phyloP scores from a whole-genome alignment of 1,140 invertebrate genomes.

The Listronotus bonariensis region DNA sequence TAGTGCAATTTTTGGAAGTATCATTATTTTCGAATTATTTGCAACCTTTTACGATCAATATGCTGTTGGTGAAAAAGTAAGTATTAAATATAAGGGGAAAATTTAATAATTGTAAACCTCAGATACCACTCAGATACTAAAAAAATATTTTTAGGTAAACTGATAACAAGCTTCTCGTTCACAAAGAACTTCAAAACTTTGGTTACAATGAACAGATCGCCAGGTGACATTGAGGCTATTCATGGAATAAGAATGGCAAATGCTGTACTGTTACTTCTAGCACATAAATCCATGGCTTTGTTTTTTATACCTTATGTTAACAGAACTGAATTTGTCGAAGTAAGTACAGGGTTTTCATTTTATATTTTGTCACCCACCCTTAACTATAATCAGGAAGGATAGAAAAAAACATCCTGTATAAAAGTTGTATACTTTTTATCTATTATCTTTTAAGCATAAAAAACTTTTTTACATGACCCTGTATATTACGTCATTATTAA shows the following conservation, averaged over 20 bases:
- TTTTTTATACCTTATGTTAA: slow-evolving; percentile 74
- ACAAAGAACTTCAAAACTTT: slow-evolving; percentile 66
- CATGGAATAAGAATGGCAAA: slow-evolving; percentile 73
- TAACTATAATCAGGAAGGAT: too few relatives aligned
- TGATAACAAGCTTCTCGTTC: slow-evolving; percentile 68
- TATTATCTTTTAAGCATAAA: too few relatives aligned
- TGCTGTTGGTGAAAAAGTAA: slow-evolving; percentile 41
- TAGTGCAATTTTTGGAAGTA: slow-evolving; percentile 43
- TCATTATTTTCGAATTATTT: slow-evolving; percentile 40
- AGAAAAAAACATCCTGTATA: too few relatives aligned
- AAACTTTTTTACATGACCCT: too few relatives aligned
- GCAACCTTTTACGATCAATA: slow-evolving; percentile 47
- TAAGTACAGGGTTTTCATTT: slow-evolving; percentile 51
- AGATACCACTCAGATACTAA: too few relatives aligned
- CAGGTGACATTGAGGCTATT: slow-evolving; percentile 66
- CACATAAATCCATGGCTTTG: slow-evolving; percentile 75
- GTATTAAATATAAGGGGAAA: slow-evolving; percentile 3
- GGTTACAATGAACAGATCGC: slow-evolving; percentile 56
- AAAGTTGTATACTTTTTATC: too few relatives aligned
- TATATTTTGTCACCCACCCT: too few relatives aligned
- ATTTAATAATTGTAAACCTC: too few relatives aligned
- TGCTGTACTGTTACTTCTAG: slow-evolving; percentile 66
- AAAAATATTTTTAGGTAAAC: slow-evolving; percentile 42
- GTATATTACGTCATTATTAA: too few relatives aligned
- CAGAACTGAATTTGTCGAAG: slow-evolving; percentile 70